Percentiles rank a stretch among this genome's conserved stretches.
Evolutionary conservation across 2,113 vertebrate species (phyloP).

Genomic region (Notarius quadriscutis): DNA sequence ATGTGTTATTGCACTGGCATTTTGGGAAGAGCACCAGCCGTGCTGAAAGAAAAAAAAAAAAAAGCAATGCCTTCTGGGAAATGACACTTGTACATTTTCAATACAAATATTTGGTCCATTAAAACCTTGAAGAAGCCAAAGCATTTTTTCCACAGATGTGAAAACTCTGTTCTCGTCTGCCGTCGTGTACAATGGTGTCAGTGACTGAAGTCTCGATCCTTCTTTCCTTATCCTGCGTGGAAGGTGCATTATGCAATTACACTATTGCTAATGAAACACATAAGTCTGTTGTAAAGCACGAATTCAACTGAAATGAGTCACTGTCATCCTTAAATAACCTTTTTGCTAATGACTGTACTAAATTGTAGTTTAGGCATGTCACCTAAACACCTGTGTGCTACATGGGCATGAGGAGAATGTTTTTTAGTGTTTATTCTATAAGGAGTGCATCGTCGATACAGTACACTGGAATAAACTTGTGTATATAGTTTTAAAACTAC

Average conservation of each 20-base stretch:
- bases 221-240: background rate
- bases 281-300: background rate
- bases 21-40: slow-evolving; percentile 18
- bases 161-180: background rate
- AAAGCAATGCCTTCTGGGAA: slow-evolving; percentile 41
- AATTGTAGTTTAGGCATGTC: background rate
- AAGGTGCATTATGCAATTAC: background rate
- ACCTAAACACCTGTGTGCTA: background rate
- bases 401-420: too few species aligned
- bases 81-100: slow-evolving; percentile 6
- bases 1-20: slow-evolving; percentile 26
- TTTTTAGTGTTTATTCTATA: background rate
- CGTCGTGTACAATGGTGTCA: background rate
- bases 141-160: background rate
- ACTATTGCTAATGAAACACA: background rate
- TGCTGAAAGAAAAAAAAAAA: background rate
- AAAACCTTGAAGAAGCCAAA: background rate
- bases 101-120: slow-evolving; percentile 12
- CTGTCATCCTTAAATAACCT: background rate
- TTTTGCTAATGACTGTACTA: background rate
- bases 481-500: too few species aligned
- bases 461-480: background rate
- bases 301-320: background rate
- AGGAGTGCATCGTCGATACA: background rate
- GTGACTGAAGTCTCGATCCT: background rate